Evolutionary conservation across 2,888 invertebrate species (phyloP), one percentile per base, ranked within the genome.

Genomic region (Nemotelus nigrinus): DNA sequence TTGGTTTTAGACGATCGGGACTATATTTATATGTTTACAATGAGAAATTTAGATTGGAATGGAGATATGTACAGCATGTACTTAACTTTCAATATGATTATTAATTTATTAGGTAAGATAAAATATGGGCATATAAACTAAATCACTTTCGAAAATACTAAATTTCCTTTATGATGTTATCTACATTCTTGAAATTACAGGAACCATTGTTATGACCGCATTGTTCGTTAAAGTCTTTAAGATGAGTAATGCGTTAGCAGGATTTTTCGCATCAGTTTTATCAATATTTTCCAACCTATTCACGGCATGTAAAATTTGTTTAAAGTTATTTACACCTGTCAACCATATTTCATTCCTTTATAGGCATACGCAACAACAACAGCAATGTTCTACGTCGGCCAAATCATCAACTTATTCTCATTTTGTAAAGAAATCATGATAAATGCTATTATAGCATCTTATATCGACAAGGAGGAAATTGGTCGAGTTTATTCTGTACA

Each of bases 161-260:
- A 25, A 25, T 25, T 25, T 25, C 25, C 25, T 25, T 25, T 25
- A 25, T 25, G 25, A 25, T 25, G 25, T 25, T 25, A 25, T 25
- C 25, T 5, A 5, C 5, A 50, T 50, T 50, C 5, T 50, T 50
- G 5, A 7, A 50, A 65, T 80, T 80, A 10, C 25, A 82, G 87
- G 87, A 8, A 87, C 87, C 4, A 85, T 87, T 43, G 82, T 87
- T 79, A 87, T 87, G 67, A 86, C 87, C 0, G 85, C 85, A 2
- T 82, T 87, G 7, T 81, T 87, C 3, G 86, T 86, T 79, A 87
- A 87, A 80, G 6, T 84, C n/a, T 72, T 87, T 0, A 85, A 86
- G 58, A 83, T 87, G 43, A 81, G 84, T 0, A 86, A 87, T 79
- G 80, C 87, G 5, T 80, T 74, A 8, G 74, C 74, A 5, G 74